Base-by-base conservation (phyloP, 2,797 vertebrate genomes). In the Paedocypris micromegethes region DNA sequence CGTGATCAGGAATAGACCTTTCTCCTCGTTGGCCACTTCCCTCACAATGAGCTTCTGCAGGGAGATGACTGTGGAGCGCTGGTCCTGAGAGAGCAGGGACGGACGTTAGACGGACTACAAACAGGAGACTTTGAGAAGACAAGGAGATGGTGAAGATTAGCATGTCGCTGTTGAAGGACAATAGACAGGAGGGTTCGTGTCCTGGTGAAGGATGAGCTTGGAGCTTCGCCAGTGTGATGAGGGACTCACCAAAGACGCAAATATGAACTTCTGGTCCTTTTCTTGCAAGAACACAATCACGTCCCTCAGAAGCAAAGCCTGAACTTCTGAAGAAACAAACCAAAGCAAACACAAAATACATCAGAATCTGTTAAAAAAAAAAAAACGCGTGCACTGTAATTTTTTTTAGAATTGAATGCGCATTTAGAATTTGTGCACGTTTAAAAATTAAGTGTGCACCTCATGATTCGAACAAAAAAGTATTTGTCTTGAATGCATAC, bases 251-350 rank as follows among this genome's bases (percentile, higher is more conserved):
- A 97, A 74, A 47, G 92, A 92, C 0, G 93, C 92, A 67, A 97
- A 97, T 40, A 91, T 72, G 1, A 92, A 97, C 72, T 95, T 96
- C 86, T 96, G 94, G 81, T 97, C 94, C 78, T 97, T 97, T 80
- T 97, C 94, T 83, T 96, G 94, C 70, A 97, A 92, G 80, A 97
- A 96, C 55, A 96, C 80, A 3, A 97, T 84, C 68, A 92, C 83
- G 6, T 95, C 94, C 1, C 93, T 92, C 58, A 96, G 89, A 9
- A 97, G 91, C 78, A 97, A 87, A 38, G 93, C 93, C 23, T 92
- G 92, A 52, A 94, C 93, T 74, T 97, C 94, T 97, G 87, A 58
- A 78, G 55, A 50, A 51, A 40, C 50, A 53, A 57, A 65, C 37
- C 23, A 23, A 23, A 23, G 54, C 2, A 44, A 9, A 58, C 23